Percentiles rank a stretch among this genome's conserved stretches.
These are phyloP conservation scores for Arnoldichthys spilopterus DNA, from an alignment of 2,797 vertebrate species.

Conservation along the genomic window DNA sequence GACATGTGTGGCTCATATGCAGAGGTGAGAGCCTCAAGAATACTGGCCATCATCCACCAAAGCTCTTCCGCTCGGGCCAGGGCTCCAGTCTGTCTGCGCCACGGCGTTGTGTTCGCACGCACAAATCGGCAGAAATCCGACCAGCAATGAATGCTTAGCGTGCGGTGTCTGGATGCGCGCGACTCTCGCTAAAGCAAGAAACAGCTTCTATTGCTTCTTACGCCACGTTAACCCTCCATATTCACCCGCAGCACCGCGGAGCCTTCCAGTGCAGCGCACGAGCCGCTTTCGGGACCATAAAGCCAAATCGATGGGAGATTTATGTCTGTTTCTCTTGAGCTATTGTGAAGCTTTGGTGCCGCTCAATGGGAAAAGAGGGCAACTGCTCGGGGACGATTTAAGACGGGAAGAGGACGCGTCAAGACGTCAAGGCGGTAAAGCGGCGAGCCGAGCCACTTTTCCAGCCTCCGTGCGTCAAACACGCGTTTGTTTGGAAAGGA, in stretches of 20 bases:
- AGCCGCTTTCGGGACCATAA: slow-evolving; percentile 5
- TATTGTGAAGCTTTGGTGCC: slow-evolving; percentile 87
- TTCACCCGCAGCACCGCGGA: no score
- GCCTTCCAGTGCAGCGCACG: neutral
- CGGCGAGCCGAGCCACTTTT: neutral
- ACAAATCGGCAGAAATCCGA: no score
- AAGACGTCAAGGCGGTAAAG: neutral
- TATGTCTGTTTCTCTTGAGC: slow-evolving; percentile 28
- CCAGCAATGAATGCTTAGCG: no score
- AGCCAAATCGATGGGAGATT: slow-evolving; percentile 15
- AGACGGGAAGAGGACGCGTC: neutral
- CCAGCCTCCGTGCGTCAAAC: no score
- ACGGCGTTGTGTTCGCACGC: neutral
- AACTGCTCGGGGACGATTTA: slow-evolving; percentile 77
- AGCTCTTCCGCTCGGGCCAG: neutral
- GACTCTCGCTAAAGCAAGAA: neutral
- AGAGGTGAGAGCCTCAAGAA: neutral
- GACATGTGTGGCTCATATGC: neutral
- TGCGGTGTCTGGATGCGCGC: neutral
- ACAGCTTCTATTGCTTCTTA: neutral
- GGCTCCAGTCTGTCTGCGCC: neutral
- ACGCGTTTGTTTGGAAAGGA: no score
- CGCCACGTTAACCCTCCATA: neutral
- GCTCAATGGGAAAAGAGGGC: slow-evolving; percentile 87
- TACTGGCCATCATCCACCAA: neutral